Base-by-base conservation (phyloP, 2,888 invertebrate species). In the Drosophila mimica region DNA sequence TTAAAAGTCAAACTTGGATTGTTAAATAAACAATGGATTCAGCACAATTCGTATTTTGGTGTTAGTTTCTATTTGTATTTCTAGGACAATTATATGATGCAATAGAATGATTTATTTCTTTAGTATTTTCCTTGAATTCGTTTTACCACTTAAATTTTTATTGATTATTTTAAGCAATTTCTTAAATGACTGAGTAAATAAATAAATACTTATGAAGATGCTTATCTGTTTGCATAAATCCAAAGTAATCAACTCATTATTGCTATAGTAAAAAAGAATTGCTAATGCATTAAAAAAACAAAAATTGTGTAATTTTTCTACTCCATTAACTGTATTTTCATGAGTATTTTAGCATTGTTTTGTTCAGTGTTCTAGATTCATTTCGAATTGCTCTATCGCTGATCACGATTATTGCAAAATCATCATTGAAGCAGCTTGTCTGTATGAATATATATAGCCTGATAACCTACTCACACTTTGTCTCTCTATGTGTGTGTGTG, bases 371-470 rank as follows among this genome's bases (percentile, higher is more conserved):
- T 40, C 40, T 11, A 15, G 25, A 52, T 43, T 54, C 58, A 59
- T 43, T 66, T 71, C 48, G 59, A 52, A 67, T 76, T 66, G 72
- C 63, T 76, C 59, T 33, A 71, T 72, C 40, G 66, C 58, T 76
- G 66, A 79, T 79, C 80, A 72, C 38, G 59, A 49, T 80, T 67
- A 75, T 75, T 56, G 68, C 46, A 51, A 68, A 79, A 75, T 75
- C 76, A 62, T 53, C 60, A 76, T 67, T 53, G 20, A 25, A 40
- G 51, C 38, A 64, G 67, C 40, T 51, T 34, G 70, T 70, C 57
- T 63, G 52, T 71, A 76, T 71, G 77, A 81, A 81, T 67, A 76
- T 68, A 77, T 64, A 61, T 62, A 62, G 60, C 34, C 81, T 72
- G 67, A 76, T 81, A 81, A 61, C 66, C 72, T 70, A 63, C 66